A percentile compares a stretch with the other conserved stretches of the same genome.
These are phyloP conservation scores for Andricus curvator DNA, from an alignment of 2,888 invertebrate species.

Conservation along the genomic window DNA sequence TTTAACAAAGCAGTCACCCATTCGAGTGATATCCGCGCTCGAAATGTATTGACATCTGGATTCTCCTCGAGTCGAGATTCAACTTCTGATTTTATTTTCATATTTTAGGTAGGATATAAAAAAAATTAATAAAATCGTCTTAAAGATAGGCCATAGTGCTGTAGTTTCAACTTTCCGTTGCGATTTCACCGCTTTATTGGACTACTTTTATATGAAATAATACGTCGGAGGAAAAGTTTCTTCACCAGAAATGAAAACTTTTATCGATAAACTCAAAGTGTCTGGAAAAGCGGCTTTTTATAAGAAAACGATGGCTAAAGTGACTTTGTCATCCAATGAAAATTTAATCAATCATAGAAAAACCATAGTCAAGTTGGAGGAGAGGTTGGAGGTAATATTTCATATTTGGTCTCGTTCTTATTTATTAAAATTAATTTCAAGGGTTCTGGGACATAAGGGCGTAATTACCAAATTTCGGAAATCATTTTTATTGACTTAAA, in stretches of 20 bases:
- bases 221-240: constrained; percentile 15
- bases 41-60: too few relatives aligned
- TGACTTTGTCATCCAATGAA: neutral
- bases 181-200: constrained; percentile 13
- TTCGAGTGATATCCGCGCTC: too few relatives aligned
- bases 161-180: neutral
- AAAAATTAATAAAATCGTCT: neutral
- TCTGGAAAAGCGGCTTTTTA: neutral
- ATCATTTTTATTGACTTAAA: too few relatives aligned
- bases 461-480: too few relatives aligned
- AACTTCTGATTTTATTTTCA: neutral
- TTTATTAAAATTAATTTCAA: neutral
- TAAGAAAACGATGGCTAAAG: constrained; percentile 15
- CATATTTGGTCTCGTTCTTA: neutral
- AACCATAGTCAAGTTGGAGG: neutral
- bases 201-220: constrained; percentile 14
- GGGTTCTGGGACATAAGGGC: too few relatives aligned
- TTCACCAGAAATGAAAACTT: constrained; percentile 4
- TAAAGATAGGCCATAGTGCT: neutral
- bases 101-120: neutral
- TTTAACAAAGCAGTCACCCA: too few relatives aligned
- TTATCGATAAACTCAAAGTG: constrained; percentile 3
- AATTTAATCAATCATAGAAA: neutral
- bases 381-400: neutral
- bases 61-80: neutral